A percentile compares a stretch with the other conserved stretches of the same genome.
Conservation (phyloP, 2,888 invertebrate genomes). For the Tenthredo distinguenda region DNA sequence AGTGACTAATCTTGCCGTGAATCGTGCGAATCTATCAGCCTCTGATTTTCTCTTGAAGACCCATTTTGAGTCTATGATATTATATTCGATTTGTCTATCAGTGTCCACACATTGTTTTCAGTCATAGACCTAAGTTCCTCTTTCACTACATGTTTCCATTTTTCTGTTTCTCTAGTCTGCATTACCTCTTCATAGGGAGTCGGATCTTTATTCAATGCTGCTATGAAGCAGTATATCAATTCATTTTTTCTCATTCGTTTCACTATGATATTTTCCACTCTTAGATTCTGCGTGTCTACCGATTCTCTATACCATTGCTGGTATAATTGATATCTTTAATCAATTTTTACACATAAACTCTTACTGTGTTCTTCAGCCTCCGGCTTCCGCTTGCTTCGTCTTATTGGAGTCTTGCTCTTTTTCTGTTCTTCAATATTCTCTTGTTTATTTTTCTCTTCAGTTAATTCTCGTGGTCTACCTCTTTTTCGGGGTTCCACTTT, state of each 20-base stretch:
- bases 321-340: too few relatives aligned
- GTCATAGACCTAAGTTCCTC: slow-evolving; percentile 60
- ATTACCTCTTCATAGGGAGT: not conserved
- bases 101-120: slow-evolving; percentile 60
- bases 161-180: slow-evolving; percentile 6
- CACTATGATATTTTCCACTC: not conserved
- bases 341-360: too few relatives aligned
- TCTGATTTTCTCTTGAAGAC: too few relatives aligned
- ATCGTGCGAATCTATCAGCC: too few relatives aligned
- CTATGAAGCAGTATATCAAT: not conserved
- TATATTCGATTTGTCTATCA: slow-evolving; percentile 46
- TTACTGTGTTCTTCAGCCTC: too few relatives aligned
- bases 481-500: slow-evolving; percentile 42
- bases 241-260: not conserved
- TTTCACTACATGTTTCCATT: slow-evolving; percentile 50
- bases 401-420: too few relatives aligned
- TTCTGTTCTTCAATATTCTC: not conserved
- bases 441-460: not conserved
- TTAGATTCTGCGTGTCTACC: not conserved
- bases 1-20: too few relatives aligned
- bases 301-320: too few relatives aligned
- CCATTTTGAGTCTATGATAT: too few relatives aligned
- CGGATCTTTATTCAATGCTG: not conserved
- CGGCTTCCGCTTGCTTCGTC: too few relatives aligned
- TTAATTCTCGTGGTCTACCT: slow-evolving; percentile 37